phyloP scores from a whole-genome alignment of 2,888 invertebrate genomes.

The Xestoiulus laeticollis region DNA sequence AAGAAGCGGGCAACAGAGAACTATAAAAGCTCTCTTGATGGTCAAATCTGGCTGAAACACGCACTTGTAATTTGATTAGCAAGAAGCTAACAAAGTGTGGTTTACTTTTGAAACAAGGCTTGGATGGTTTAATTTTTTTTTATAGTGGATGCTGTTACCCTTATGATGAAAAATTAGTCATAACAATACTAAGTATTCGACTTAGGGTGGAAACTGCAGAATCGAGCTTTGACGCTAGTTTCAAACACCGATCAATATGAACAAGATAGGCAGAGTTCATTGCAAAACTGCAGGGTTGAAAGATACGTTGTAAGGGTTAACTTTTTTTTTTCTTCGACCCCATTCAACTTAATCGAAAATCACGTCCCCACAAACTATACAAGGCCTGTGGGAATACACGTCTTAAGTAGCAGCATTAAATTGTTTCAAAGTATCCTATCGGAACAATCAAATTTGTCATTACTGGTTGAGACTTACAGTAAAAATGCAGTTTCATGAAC shows the following conservation, averaged over 20 bases:
- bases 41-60: background rate
- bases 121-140: background rate
- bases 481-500: no score
- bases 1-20: background rate
- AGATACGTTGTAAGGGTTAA: background rate
- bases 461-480: background rate
- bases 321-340: no score
- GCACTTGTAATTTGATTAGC: background rate
- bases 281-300: background rate
- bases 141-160: background rate
- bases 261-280: constrained; percentile 31
- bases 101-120: background rate
- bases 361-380: no score
- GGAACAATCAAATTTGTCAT: background rate
- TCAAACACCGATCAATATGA: constrained; percentile 28
- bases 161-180: background rate
- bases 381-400: background rate
- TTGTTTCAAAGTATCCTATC: background rate
- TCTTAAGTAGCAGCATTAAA: background rate
- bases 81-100: background rate
- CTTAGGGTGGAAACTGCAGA: constrained; percentile 15
- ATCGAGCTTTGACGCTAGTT: constrained; percentile 4
- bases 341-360: background rate
- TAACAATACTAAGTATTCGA: background rate
- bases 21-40: background rate